Evolutionary conservation across 2,797 vertebrate species (phyloP).

Genomic region (Meda fulgida): DNA sequence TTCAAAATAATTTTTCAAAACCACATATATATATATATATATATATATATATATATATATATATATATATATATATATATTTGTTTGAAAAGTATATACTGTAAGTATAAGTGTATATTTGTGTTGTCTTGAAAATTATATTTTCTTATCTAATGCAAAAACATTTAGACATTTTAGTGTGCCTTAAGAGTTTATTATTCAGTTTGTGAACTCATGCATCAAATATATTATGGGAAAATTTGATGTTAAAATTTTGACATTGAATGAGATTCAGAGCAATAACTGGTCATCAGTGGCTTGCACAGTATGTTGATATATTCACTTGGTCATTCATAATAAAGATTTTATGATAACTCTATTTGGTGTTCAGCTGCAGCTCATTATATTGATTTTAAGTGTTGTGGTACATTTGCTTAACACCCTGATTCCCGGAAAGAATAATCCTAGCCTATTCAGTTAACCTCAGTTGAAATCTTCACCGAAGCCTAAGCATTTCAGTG

Average conservation of each 20-base stretch:
- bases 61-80: too few species aligned
- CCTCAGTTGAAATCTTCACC: not conserved
- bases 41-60: too few species aligned
- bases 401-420: conserved; percentile 36
- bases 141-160: not conserved
- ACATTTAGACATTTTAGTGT: not conserved
- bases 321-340: not conserved
- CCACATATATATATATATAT: too few species aligned
- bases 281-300: not conserved
- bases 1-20: too few species aligned
- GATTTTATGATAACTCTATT: not conserved
- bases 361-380: conserved; percentile 1
- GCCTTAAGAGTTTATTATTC: not conserved
- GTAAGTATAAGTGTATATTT: too few species aligned
- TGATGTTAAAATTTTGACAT: not conserved
- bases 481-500: conserved; percentile 5
- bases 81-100: too few species aligned
- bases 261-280: not conserved
- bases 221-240: not conserved
- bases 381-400: conserved; percentile 23
- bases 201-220: not conserved
- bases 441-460: not conserved
- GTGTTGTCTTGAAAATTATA: not conserved
- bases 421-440: not conserved
- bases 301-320: conserved; percentile 1